Conservation (phyloP, 2,888 invertebrate genomes). For the Parnassius mnemosyne region DNA sequence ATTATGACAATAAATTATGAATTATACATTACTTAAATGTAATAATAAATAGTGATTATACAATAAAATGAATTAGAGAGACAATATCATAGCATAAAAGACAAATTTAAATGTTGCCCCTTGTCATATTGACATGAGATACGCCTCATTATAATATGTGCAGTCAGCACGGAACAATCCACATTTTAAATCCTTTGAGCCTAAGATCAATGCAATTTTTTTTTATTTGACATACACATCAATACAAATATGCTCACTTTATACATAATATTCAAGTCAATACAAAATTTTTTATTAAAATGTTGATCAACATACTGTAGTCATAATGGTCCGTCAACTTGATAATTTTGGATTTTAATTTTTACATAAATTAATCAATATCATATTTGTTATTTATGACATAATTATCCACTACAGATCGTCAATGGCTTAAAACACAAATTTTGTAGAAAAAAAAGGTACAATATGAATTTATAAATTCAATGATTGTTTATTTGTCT, state of each 20-base stretch:
- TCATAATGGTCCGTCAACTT: constrained; percentile 30
- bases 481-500: constrained; percentile 31
- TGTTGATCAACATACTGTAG: constrained; percentile 71
- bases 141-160: constrained; percentile 12
- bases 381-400: background rate
- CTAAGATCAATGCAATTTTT: constrained; percentile 28
- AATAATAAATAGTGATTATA: constrained; percentile 79
- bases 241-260: constrained; percentile 37
- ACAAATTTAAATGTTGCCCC: constrained; percentile 41
- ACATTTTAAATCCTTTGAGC: constrained; percentile 25
- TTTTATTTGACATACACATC: constrained; percentile 29
- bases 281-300: constrained; percentile 50
- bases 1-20: constrained; percentile 77
- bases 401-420: background rate
- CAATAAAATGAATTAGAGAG: constrained; percentile 73
- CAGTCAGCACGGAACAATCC: constrained; percentile 23
- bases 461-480: constrained; percentile 31
- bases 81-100: constrained; percentile 77
- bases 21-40: constrained; percentile 76
- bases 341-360: constrained; percentile 10
- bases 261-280: constrained; percentile 35
- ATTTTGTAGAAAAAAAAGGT: constrained; percentile 1
- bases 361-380: background rate
- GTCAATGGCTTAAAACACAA: constrained; percentile 1
- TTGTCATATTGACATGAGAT: constrained; percentile 19